phyloP scores from a whole-genome alignment of 1,140 invertebrate genomes.

The Sesamia nonagrioides region DNA sequence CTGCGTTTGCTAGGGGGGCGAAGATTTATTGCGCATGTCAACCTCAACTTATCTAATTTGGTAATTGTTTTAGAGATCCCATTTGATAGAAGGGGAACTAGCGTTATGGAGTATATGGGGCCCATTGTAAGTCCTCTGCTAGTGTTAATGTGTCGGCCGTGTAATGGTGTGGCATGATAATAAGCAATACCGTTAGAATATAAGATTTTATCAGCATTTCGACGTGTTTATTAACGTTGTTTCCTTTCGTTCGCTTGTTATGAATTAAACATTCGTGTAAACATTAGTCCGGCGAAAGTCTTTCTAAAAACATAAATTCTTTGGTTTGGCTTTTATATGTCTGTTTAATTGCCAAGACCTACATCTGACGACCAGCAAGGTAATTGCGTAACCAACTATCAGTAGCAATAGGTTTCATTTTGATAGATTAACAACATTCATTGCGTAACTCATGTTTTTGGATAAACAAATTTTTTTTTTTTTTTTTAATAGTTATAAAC shows the following conservation, averaged over 20 bases:
- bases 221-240: slow-evolving; percentile 34
- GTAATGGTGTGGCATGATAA: slow-evolving; percentile 36
- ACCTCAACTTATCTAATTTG: slow-evolving; percentile 49
- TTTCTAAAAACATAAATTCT: neutral
- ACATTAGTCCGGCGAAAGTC: slow-evolving; percentile 10
- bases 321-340: too few species aligned
- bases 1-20: slow-evolving; percentile 29
- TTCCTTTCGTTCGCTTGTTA: slow-evolving; percentile 30
- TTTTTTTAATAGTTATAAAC: too few species aligned
- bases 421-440: too few species aligned
- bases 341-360: too few species aligned
- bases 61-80: slow-evolving; percentile 47
- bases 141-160: slow-evolving; percentile 31
- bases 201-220: slow-evolving; percentile 38
- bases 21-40: slow-evolving; percentile 57
- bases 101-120: slow-evolving; percentile 13
- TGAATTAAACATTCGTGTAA: slow-evolving; percentile 27
- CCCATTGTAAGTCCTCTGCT: slow-evolving; percentile 6
- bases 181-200: slow-evolving; percentile 16
- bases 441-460: too few species aligned
- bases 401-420: too few species aligned
- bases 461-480: too few species aligned
- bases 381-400: too few species aligned
- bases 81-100: slow-evolving; percentile 54
- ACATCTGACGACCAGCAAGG: too few species aligned